Base-by-base conservation (phyloP, 2,888 invertebrate species). In the Hoplodrina blanda region DNA sequence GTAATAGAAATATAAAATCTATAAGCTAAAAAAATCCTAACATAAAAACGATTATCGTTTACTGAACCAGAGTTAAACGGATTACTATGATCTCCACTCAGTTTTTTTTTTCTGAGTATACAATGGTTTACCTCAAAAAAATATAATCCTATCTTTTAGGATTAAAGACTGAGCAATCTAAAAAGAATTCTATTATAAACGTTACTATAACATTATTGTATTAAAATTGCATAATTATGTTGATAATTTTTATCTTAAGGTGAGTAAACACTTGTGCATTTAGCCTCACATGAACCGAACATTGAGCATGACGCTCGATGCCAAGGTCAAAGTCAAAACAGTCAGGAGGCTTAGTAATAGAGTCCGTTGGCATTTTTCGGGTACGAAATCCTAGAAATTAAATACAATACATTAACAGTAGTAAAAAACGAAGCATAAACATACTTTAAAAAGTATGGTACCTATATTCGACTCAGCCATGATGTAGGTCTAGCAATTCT, bases 121-220 rank as follows among this genome's bases (percentile, higher is more conserved):
- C 55, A 61, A 5, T 17, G 46, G 17, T 68, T 59, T 66, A 17
- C 67, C 66, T 66, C 11, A 25, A 54, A 53, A n/a, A 66, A 13
- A 59, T 69, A 54, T 57, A n/a, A 80, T 62, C 44, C n/a, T 50
- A 74, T 74, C 52, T 13, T 49, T 53, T 17, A 20, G 50, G 49
- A 60, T 75, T 65, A 66, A 5, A 46, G 17, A 4, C 20, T 74
- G 50, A n/a, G 59, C 17, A 50, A 65, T 74, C 54, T 62, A 56
- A 62, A 78, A 65, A 65, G 53, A 25, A 49, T 56, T 37, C 17
- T 46, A 52, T 50, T 55, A 55, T 33, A 44, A 61, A 46, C 49
- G 44, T 46, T 10, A 8, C 60, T 53, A 49, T 56, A 17, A 59
- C 50, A 63, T 17, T 11, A 25, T 11, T 17, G 54, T 65, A 37